Base-by-base conservation (phyloP, 2,888 invertebrate species). In the Myathropa florea region DNA sequence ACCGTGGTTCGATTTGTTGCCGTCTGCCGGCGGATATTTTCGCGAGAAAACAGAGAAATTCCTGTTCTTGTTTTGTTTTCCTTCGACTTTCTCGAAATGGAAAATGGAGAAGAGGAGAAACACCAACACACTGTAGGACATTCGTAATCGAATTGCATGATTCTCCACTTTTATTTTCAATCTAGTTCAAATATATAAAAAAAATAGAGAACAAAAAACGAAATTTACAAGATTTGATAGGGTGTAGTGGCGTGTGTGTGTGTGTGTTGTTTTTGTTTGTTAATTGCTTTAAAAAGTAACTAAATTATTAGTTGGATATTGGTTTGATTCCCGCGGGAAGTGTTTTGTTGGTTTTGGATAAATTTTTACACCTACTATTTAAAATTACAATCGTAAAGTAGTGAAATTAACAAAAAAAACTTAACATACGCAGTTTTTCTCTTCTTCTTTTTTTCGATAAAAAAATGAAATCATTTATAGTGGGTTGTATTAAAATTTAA, bases 341-440 rank as follows among this genome's bases (percentile, higher is more conserved):
- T 67, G 60, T 80, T 67, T 60, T 64, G 6, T 71, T 57, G 18
- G n/a, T 24, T 70, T 68, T 61, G 10, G 4, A 46, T 46, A 63
- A 71, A 64, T 79, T 83, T 82, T 86, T 83, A 86, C 78, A 86
- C 78, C 83, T 86, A 86, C 36, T n/a, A 7, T 75, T 79, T 83
- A 85, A 68, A 64, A 53, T 77, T 71, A 86, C 73, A 86, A 75
- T 46, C n/a, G 72, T 71, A 75, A 79, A 73, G 82, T 67, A 75
- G 36, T 78, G 61, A 67, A 78, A 55, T 63, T 83, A 75, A 83
- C 64, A 71, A 79, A n/a, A 82, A 71, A 46, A 68, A 68, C 82
- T 86, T 86, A 82, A 59, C 46, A 24, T 71, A 67, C 28, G 28
- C 28, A 24, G 39, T 59, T 21, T 68, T 46, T n/a, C 12, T 46